These are phyloP conservation scores for Pseudopipra pipra DNA, from an alignment of 2,113 vertebrate genomes.

Conservation along the genomic window DNA sequence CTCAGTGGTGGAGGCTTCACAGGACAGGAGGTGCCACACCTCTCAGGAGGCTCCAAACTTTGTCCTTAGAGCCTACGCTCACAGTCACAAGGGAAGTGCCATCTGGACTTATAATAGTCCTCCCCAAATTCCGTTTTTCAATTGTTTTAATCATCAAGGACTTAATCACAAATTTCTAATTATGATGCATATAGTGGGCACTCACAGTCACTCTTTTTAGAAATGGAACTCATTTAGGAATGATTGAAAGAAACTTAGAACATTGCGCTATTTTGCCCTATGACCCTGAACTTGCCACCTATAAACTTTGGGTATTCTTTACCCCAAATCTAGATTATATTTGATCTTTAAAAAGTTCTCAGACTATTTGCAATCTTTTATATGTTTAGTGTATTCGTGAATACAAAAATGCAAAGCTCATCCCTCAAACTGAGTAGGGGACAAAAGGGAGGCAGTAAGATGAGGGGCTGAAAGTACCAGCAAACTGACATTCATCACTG, in stretches of 20 bases:
- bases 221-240: conserved; percentile 42
- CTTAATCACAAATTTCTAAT: conserved; percentile 39
- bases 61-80: neutral
- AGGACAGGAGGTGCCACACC: neutral
- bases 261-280: neutral
- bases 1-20: neutral
- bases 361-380: conserved; percentile 9
- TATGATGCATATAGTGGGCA: neutral
- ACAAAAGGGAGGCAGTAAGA: conserved; percentile 19
- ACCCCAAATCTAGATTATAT: conserved; percentile 16
- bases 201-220: conserved; percentile 1
- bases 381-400: conserved; percentile 12
- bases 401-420: neutral
- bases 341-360: neutral
- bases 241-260: neutral
- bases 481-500: neutral
- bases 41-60: neutral
- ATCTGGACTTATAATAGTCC: neutral
- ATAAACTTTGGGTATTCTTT: conserved; percentile 5
- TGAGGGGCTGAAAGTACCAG: neutral
- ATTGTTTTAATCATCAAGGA: conserved; percentile 28
- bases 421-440: neutral
- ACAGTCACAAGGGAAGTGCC: neutral
- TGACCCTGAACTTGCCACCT: neutral
- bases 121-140: neutral